Evolutionary conservation across 1,140 invertebrate genomes (phyloP), one percentile per base, ranked within the genome.

Genomic region (Schlechtendalia chinensis): DNA sequence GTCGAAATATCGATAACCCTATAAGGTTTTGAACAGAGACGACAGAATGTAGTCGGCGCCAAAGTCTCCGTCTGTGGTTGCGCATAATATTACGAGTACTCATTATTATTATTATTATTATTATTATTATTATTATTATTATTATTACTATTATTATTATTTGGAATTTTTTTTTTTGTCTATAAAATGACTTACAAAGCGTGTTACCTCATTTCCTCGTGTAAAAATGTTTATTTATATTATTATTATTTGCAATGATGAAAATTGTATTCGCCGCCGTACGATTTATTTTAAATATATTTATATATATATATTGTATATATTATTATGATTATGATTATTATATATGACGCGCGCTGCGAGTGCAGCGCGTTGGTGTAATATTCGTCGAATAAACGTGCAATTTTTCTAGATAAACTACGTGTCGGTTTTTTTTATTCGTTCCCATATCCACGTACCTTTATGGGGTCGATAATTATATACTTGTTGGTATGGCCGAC

Each of bases 291-390:
- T 16, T 11, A 19, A 39, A 8, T 39, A 39, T 39, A 39, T 39
- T 69, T 69, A 69, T 69, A 69, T 47, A 45, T 67, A 67, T 67
- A 65, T 67, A n/a, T n/a, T n/a, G n/a, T n/a, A n/a, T n/a, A n/a
- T n/a, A n/a, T n/a, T n/a, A n/a, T n/a, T n/a, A n/a, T n/a, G n/a
- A n/a, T n/a, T n/a, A n/a, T n/a, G n/a, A n/a, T n/a, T n/a, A n/a
- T n/a, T 24, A 5, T 45, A 47, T 69, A 69, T 16, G 45, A 67
- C 47, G 24, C 59, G 29, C 4, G 39, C 10, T 8, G n/a, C 10
- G n/a, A 69, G 32, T 69, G 22, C 45, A 69, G 10, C 2, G 22
- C 12, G 11, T 59, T 24, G 32, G 27, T 50, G 14, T 69, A 50
- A 45, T 27, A 47, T 69, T 50, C 22, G 14, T 50, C 45, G 22